A percentile compares a stretch with the other conserved stretches of the same genome.
These are phyloP conservation scores for Heteropelma amictum DNA, from an alignment of 2,888 invertebrate genomes.

Conservation along the genomic window DNA sequence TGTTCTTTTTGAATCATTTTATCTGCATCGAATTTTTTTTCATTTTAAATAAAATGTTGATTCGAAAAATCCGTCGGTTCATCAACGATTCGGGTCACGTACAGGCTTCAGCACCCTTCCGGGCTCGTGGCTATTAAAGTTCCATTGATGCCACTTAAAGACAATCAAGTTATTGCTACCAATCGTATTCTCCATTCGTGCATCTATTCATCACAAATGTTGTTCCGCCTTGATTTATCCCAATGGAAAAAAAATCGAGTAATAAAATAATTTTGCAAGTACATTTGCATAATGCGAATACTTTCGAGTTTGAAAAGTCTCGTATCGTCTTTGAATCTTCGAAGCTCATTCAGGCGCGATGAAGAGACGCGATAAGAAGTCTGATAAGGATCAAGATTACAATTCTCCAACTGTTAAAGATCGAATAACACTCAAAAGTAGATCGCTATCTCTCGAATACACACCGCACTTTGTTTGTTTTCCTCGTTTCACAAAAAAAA, in stretches of 20 bases:
- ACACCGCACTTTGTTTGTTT: too few species aligned
- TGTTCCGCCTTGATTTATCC: neutral
- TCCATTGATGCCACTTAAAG: conserved; percentile 71
- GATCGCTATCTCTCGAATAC: neutral
- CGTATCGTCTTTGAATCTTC: neutral
- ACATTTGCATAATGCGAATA: too few species aligned
- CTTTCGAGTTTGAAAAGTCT: neutral
- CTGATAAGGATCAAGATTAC: neutral
- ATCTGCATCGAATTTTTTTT: too few species aligned
- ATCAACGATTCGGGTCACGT: neutral
- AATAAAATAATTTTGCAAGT: neutral
- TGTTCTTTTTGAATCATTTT: too few species aligned
- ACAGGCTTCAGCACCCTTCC: conserved; percentile 5
- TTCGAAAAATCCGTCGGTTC: too few species aligned
- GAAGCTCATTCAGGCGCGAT: neutral
- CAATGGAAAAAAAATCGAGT: neutral
- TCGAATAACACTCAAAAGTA: neutral
- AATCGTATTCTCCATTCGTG: conserved; percentile 13
- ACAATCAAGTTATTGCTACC: conserved; percentile 60
- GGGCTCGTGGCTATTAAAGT: conserved; percentile 61
- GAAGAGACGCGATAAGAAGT: neutral
- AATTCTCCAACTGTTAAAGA: neutral
- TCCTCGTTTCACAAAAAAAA: too few species aligned
- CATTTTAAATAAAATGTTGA: too few species aligned
- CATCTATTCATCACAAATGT: neutral